Evolutionary conservation across 2,113 vertebrate genomes (phyloP), one percentile per base, ranked within the genome.

Genomic region (Psilopogon haemacephalus): DNA sequence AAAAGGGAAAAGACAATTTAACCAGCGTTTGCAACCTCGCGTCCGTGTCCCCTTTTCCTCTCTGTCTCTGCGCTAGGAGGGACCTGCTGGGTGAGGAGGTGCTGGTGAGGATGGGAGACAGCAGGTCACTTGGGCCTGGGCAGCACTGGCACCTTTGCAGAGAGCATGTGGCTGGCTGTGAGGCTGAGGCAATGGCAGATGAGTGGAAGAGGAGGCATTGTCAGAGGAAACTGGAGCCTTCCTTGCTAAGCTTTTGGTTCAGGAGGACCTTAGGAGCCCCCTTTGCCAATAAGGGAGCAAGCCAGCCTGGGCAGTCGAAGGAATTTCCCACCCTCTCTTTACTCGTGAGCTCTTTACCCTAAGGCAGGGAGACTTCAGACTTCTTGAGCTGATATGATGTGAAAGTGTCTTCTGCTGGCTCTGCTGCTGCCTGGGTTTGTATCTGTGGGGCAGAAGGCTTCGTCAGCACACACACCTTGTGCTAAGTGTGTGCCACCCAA

Each of bases 1-100:
- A 96, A 95, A 98, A 98, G 94, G 89, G 97, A 94, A 97, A 97
- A 96, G 96, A 90, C 95, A 94, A 84, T 95, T 96, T 92, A 97
- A 94, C 90, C 90, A 95, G 95, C 67, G 58, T 89, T 92, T 94
- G 40, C 48, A 94, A 88, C 89, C 87, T 95, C 77, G 76, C 72
- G 91, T 94, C 70, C 73, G 86, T 84, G 83, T 91, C 82, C 76
- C 85, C 37, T 15, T 68, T 23, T 37, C 19, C 19, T 67, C n/a
- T 73, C 24, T 91, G 30, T 60, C 37, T 73, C 24, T 91, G 27
- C 59, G 64, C 91, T 95, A 89, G 60, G 68, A 93, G 64, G 59
- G 42, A 56, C 76, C 60, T 91, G 64, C 42, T 88, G 83, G 27
- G n/a, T 86, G 65, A 95, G 75, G 52, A 93, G 56, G 52, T 88